Base-by-base conservation (phyloP, 2,797 vertebrate species). In the Pteropus rufus region DNA sequence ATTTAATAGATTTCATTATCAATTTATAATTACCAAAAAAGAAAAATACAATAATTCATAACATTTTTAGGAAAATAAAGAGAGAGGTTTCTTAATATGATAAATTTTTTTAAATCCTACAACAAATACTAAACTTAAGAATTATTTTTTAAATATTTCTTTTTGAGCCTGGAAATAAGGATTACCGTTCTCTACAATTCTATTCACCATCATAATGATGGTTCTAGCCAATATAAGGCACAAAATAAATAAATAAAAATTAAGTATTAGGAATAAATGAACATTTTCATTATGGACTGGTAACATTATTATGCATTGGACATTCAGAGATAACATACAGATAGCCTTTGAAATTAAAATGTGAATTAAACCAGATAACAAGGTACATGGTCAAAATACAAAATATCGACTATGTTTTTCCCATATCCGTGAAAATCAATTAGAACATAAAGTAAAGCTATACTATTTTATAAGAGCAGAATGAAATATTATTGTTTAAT, bases 391-490 rank as follows among this genome's bases (percentile, higher is more conserved):
- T 92, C 15, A 89, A 81, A 85, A 85, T 77, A 85, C 29, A 89
- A 93, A 95, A 81, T 75, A 56, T 5, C 16, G 64, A 72, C 26
- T 95, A 23, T 44, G 92, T 85, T 23, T 96, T 84, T 72, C 65
- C 24, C 11, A 18, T 81, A 84, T 82, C 18, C 80, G 60, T 44
- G 83, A 89, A 94, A 91, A 75, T 94, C 87, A 95, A 67, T 96
- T 81, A 87, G 44, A 65, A 76, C 76, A 90, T 54, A 56, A 96
- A 94, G 84, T 34, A 75, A 94, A 92, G 46, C 34, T 56, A n/a
- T 54, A 14, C 9, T 95, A 84, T 72, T 72, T 94, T 95, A 84
- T 23, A 94, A 92, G 15, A 82, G n/a, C 52, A 88, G 88, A 90
- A 76, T 93, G 75, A 86, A 95, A 82, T 26, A 70, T 49, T 49